Evolutionary conservation across 1,140 invertebrate species (phyloP), one percentile per base, ranked within the genome.

Genomic region (Stegodyphus mimosarum): DNA sequence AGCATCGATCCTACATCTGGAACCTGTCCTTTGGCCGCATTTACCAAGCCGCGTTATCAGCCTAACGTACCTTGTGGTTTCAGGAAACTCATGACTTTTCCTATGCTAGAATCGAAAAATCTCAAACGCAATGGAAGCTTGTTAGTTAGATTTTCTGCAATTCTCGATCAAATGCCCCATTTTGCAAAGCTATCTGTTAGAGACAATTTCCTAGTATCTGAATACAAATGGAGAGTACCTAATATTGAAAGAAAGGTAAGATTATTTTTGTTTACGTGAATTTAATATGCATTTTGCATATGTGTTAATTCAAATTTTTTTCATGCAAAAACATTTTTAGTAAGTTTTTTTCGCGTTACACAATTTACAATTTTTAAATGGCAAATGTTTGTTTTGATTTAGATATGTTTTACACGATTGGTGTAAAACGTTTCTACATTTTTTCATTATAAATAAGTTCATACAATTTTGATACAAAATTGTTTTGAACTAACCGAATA

Each of bases 171-270:
- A 17, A 75, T 83, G 53, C 79, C 86, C 6, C 60, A 83, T 18
- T 71, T 66, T 4, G 84, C 88, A 1, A 60, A 73, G 11, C 6
- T 87, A 4, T 7, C 81, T 0, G 11, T 83, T n/a, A 71, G 63
- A 13, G 73, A 87, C 55, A 66, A 70, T 10, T 33, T 73, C 11
- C 49, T 88, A 11, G 83, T 87, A 0, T 72, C 86, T 5, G 87
- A 88, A 69, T 88, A 85, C 67, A 76, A 66, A 7, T 88, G 88
- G 88, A 79, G 75, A 17, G 51, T 88, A 2, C 86, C 88, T 0
- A 84, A 84, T 48, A 86, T 88, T 4, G 86, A 85, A 49, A 83
- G 80, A 33, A 87, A 87, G 67, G 77, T 88, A 50, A 74, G 60
- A 3, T 7, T 17, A 18, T n/a, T 33, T 33, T 33, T 33, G 33